These are phyloP conservation scores for Cebus imitator DNA, from an alignment of 2,113 vertebrate species.

Conservation along the genomic window DNA sequence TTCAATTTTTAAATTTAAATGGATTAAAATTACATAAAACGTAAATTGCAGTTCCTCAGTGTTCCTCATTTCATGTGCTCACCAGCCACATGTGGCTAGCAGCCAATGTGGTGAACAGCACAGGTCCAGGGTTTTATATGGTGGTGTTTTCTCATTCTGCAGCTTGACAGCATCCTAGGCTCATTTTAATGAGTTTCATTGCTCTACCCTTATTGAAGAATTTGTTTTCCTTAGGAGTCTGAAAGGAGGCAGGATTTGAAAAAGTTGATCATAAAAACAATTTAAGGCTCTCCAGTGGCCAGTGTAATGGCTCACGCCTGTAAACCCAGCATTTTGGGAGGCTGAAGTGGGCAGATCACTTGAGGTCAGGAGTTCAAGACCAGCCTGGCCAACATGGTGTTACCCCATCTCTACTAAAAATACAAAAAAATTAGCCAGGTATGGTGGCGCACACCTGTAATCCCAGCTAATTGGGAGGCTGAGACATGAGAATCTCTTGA, in stretches of 20 bases:
- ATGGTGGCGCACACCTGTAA: not conserved
- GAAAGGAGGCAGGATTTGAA: not conserved
- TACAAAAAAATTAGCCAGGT: not conserved
- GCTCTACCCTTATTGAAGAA: not conserved
- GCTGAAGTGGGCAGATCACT: not conserved
- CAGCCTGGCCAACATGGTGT: not conserved
- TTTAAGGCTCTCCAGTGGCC: not conserved
- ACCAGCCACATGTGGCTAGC: not conserved
- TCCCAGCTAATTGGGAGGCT: not conserved
- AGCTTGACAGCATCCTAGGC: not conserved
- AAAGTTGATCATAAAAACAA: not conserved
- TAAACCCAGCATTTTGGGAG: not conserved
- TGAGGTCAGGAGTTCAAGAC: not conserved
- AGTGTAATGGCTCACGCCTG: not conserved
- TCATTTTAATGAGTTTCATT: not conserved
- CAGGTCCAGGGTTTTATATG: not conserved
- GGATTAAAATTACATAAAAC: not conserved
- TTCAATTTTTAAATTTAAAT: constrained; percentile 25
- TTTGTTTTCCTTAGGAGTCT: not conserved
- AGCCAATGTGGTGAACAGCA: not conserved
- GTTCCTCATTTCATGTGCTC: not conserved
- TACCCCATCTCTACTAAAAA: not conserved
- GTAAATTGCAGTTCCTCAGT: not conserved
- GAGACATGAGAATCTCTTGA: too few relatives aligned
- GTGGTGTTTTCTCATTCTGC: not conserved